Evolutionary conservation across 1,140 invertebrate genomes (phyloP), one percentile per base, ranked within the genome.

Genomic region (Drosophila ficusphila): DNA sequence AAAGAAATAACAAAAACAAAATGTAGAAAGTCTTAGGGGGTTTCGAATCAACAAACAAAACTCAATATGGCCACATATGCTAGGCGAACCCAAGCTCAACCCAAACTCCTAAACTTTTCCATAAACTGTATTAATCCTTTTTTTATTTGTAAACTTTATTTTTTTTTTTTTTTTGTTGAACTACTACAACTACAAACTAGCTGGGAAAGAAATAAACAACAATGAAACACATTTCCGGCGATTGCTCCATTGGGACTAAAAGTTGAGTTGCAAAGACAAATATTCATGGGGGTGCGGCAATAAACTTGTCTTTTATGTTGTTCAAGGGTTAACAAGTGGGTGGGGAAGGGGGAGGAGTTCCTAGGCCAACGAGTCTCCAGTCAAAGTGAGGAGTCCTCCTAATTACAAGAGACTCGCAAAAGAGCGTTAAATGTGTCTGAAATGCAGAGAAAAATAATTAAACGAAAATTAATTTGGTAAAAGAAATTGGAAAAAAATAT

Each of bases 301-400:
- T 67, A 65, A 65, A 67, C 34, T 67, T 42, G 36, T 42, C 42
- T 51, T 67, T 67, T 52, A 67, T 52, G 62, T 62, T 67, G 58
- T 64, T 25, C 39, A 65, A 62, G 57, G 56, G 60, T 64, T 64
- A 19, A 49, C 25, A 47, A 41, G 34, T 7, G 3, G 42, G 4
- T 11, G n/a, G 21, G n/a, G 6, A 7, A 8, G 14, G 23, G n/a
- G 21, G 41, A 9, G 7, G n/a, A 21, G 23, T 4, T n/a, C 21
- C 42, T 11, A 38, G 23, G 36, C 14, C 23, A 12, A 5, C 11
- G 9, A 64, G 47, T 47, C 31, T 38, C 8, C 6, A 21, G 27
- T 31, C 16, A 19, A 61, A 36, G n/a, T 25, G 16, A 44, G 18
- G 27, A 19, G 12, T 14, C 44, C 8, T 19, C 3, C 29, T 5